A percentile compares a stretch with the other conserved stretches of the same genome.
Conservation (phyloP, 2,113 vertebrate species). For the Gopherus flavomarginatus region DNA sequence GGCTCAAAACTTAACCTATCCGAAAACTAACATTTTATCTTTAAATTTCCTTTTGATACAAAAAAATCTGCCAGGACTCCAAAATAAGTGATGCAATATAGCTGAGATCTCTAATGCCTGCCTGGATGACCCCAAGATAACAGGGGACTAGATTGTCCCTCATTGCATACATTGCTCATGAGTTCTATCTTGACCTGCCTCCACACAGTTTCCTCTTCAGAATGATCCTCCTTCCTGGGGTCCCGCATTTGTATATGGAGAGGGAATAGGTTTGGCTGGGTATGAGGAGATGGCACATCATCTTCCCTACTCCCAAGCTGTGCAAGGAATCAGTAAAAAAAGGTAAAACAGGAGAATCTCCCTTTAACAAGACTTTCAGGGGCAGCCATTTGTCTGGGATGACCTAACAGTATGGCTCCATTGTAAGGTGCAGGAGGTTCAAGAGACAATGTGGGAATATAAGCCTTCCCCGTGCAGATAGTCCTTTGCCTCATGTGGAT, state of each 20-base stretch:
- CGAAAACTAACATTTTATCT: neutral
- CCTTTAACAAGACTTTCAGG: neutral
- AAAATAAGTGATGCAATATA: neutral
- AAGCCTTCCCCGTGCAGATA: neutral
- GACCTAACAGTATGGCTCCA: accelerated
- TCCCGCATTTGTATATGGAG: neutral
- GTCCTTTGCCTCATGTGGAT: neutral
- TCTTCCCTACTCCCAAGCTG: accelerated
- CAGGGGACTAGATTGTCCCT: neutral
- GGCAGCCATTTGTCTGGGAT: slow-evolving; percentile 21
- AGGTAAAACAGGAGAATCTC: neutral
- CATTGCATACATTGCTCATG: neutral
- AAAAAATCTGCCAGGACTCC: neutral
- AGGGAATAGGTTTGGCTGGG: neutral
- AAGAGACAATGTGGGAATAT: neutral
- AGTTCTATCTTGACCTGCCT: neutral
- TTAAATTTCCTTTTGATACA: neutral
- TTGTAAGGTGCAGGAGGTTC: neutral
- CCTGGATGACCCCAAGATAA: neutral
- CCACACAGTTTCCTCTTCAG: neutral
- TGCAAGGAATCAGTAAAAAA: neutral
- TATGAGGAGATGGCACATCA: neutral
- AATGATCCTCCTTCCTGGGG: neutral
- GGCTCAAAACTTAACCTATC: slow-evolving; percentile 33
- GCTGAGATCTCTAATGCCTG: neutral